A percentile compares a stretch with the other conserved stretches of the same genome.
Conservation (phyloP, 2,888 invertebrate species). For the Amphipyra berbera region DNA sequence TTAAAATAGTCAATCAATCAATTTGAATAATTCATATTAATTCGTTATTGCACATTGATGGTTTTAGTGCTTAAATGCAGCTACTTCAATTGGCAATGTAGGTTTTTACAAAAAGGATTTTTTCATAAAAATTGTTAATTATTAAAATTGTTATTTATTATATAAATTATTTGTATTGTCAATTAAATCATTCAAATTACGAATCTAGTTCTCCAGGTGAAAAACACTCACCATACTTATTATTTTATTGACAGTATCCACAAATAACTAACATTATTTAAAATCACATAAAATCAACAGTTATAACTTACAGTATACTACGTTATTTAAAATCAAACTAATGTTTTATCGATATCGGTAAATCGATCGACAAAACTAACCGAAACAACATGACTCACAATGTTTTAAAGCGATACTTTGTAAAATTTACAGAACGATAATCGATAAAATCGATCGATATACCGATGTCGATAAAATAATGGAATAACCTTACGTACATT, state of each 20-base stretch:
- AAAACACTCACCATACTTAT: not conserved
- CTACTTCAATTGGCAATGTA: not conserved
- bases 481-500: slow-evolving; percentile 38
- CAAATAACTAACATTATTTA: slow-evolving; percentile 30
- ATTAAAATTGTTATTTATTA: no score
- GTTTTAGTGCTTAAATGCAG: slow-evolving; percentile 11
- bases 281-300: slow-evolving; percentile 61
- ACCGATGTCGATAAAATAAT: slow-evolving; percentile 34
- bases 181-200: no score
- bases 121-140: no score
- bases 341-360: slow-evolving; percentile 25
- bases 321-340: slow-evolving; percentile 37
- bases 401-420: slow-evolving; percentile 22
- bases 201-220: no score
- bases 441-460: slow-evolving; percentile 19
- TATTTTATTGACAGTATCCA: slow-evolving; percentile 35
- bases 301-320: slow-evolving; percentile 44
- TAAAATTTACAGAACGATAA: slow-evolving; percentile 6
- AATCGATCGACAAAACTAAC: slow-evolving; percentile 9
- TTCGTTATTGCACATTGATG: no score
- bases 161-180: no score
- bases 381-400: slow-evolving; percentile 6
- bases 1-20: not conserved
- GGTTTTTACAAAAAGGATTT: no score
- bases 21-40: no score